Conservation (phyloP, 2,888 invertebrate genomes). For the Glaucopsyche alexis region DNA sequence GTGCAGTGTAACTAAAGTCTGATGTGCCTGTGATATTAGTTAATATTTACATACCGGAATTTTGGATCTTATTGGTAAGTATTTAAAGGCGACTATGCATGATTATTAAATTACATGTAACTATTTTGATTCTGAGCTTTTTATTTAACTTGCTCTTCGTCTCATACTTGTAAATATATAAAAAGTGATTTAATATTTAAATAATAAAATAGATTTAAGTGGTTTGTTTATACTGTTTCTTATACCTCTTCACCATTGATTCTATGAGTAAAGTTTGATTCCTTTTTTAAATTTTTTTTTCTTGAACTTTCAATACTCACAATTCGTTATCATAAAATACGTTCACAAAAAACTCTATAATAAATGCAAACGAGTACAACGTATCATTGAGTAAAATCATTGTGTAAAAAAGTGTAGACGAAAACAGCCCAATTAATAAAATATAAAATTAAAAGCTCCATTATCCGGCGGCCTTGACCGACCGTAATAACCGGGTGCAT, state of each 20-base stretch:
- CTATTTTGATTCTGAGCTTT: background rate
- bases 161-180: no score
- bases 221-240: no score
- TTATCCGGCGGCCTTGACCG: constrained; percentile 49
- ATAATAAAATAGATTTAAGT: background rate
- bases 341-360: background rate
- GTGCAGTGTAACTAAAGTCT: constrained; percentile 49
- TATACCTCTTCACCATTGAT: no score
- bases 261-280: background rate
- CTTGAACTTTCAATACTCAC: no score
- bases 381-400: constrained; percentile 17
- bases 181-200: no score
- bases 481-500: constrained; percentile 49
- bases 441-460: constrained; percentile 42
- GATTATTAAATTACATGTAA: background rate
- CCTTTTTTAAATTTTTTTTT: background rate
- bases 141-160: background rate
- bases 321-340: background rate
- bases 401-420: constrained; percentile 26
- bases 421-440: constrained; percentile 33
- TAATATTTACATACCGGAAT: background rate
- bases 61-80: constrained; percentile 15
- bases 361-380: constrained; percentile 2
- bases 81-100: background rate
- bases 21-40: constrained; percentile 39